Conservation (phyloP, 1,140 invertebrate species). For the Neodiprion fabricii region DNA sequence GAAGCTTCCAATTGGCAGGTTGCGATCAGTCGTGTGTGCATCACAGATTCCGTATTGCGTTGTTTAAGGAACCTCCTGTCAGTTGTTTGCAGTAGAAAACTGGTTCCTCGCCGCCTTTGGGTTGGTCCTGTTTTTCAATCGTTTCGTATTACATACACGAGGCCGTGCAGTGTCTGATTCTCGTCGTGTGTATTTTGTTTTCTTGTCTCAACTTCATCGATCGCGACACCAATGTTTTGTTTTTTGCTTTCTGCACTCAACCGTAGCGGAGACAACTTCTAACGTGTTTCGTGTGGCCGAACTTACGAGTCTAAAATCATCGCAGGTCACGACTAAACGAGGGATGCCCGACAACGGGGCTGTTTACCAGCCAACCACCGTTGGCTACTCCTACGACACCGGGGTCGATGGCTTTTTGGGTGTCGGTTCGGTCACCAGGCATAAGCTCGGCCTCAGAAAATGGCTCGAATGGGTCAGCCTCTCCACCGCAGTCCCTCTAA, state of each 20-base stretch:
- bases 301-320: background rate
- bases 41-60: background rate
- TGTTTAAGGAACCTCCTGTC: background rate
- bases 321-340: background rate
- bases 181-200: no score
- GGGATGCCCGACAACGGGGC: conserved; percentile 55
- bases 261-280: no score
- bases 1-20: background rate
- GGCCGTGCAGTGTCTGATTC: no score
- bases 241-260: no score
- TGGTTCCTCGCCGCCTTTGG: no score
- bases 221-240: no score
- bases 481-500: conserved; percentile 50
- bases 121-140: no score
- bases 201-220: no score
- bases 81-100: background rate
- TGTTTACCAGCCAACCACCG: conserved; percentile 59
- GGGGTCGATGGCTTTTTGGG: conserved; percentile 44
- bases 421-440: conserved; percentile 49
- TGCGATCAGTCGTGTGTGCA: background rate
- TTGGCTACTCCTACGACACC: conserved; percentile 56
- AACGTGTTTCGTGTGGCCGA: no score
- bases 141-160: no score
- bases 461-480: conserved; percentile 57
- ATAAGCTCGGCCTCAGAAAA: conserved; percentile 55